Percentiles rank a stretch among this genome's conserved stretches.
phyloP scores from a whole-genome alignment of 2,888 invertebrate species.

The Drepanosiphum platanoidis region DNA sequence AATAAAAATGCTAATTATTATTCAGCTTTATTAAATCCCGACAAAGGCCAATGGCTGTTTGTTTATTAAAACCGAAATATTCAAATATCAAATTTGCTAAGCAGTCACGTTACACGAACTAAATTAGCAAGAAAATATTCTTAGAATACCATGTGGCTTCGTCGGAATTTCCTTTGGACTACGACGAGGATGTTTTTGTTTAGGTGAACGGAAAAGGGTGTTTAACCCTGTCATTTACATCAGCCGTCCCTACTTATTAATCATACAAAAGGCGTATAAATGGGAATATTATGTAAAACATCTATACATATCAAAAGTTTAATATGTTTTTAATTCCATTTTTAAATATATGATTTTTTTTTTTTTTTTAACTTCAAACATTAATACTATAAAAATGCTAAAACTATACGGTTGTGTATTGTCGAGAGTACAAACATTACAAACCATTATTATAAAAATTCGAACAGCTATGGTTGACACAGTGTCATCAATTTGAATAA shows the following conservation, averaged over 20 bases:
- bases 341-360: slow-evolving; percentile 9
- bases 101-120: not conserved
- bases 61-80: not conserved
- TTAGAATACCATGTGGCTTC: not conserved
- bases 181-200: slow-evolving; percentile 1
- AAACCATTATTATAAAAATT: not conserved
- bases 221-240: slow-evolving; percentile 21
- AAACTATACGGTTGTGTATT: not conserved
- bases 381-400: not conserved
- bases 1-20: not conserved
- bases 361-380: not conserved
- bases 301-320: not conserved
- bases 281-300: slow-evolving; percentile 47
- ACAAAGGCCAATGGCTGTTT: not conserved
- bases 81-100: not conserved
- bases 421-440: too few species aligned
- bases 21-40: not conserved
- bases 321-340: slow-evolving; percentile 27
- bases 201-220: slow-evolving; percentile 10
- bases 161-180: not conserved
- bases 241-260: slow-evolving; percentile 16
- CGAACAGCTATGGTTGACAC: not conserved
- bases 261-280: slow-evolving; percentile 40
- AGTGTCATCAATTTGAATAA: too few species aligned
- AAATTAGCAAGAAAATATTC: slow-evolving; percentile 10